Conservation (phyloP, 2,797 vertebrate genomes). For the Aldrovandia affinis region DNA sequence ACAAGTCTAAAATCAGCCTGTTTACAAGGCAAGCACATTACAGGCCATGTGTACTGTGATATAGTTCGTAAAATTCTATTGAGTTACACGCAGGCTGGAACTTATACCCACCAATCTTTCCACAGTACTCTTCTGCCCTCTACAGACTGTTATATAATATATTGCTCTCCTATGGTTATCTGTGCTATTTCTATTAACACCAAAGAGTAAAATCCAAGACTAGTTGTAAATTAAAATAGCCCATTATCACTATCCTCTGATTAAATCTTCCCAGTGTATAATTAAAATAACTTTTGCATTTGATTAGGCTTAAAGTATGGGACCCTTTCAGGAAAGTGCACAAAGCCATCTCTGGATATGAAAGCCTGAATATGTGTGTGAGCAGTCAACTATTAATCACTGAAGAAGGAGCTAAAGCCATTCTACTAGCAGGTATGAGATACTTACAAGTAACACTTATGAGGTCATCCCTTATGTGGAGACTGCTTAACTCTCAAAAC, state of each 20-base stretch:
- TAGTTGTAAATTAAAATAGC: background rate
- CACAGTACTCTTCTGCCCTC: constrained; percentile 12
- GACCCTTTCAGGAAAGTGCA: constrained; percentile 61
- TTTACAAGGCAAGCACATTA: background rate
- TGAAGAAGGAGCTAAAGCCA: constrained; percentile 61
- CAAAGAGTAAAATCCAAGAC: background rate
- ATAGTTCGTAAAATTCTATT: background rate
- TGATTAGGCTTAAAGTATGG: constrained; percentile 65
- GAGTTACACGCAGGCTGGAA: background rate
- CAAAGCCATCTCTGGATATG: constrained; percentile 63
- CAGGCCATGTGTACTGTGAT: background rate
- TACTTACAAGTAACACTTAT: no score
- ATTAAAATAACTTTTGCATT: background rate
- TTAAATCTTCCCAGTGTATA: background rate
- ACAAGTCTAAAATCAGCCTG: background rate
- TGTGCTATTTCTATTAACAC: background rate
- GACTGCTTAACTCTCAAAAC: no score
- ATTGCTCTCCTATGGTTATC: background rate
- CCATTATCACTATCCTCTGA: background rate
- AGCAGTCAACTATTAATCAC: constrained; percentile 61
- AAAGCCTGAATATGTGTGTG: constrained; percentile 51
- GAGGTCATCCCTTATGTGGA: no score
- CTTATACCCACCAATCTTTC: background rate
- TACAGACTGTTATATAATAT: background rate
- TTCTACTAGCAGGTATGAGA: constrained; percentile 61